Evolutionary conservation across 2,888 invertebrate genomes (phyloP).

Genomic region (Temnothorax unifasciatus): DNA sequence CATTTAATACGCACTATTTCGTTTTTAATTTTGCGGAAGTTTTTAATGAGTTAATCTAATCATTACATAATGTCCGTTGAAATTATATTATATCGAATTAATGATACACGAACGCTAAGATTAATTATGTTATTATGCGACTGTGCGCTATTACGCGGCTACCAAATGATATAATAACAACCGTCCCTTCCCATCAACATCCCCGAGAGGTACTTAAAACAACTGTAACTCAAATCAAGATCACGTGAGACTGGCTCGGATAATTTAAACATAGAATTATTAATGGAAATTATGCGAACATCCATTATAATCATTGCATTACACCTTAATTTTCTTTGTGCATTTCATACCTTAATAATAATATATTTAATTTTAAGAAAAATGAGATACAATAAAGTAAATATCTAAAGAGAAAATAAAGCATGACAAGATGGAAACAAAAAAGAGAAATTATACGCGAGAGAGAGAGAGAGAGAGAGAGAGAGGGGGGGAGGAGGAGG

Average conservation of each 20-base stretch:
- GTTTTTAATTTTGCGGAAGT: background rate
- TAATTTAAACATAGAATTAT: constrained; percentile 67
- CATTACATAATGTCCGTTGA: constrained; percentile 12
- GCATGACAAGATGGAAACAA: background rate
- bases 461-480: no score
- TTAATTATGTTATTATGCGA: constrained; percentile 73
- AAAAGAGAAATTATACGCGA: background rate
- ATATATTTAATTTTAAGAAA: constrained; percentile 9
- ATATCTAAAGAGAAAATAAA: background rate
- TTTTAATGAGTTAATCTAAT: background rate
- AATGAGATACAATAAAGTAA: background rate
- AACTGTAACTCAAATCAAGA: constrained; percentile 71
- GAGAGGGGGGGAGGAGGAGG: background rate
- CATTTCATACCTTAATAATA: constrained; percentile 61
- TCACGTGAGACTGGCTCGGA: constrained; percentile 56
- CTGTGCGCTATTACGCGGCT: constrained; percentile 56
- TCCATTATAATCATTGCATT: constrained; percentile 37
- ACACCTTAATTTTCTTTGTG: constrained; percentile 54
- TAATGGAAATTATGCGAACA: constrained; percentile 42
- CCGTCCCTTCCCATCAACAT: constrained; percentile 68
- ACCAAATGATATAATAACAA: constrained; percentile 73
- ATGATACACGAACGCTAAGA: constrained; percentile 52
- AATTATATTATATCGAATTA: constrained; percentile 46
- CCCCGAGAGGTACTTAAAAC: constrained; percentile 72
- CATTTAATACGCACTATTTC: constrained; percentile 48